Base-by-base conservation (phyloP, 2,113 vertebrate species). In the Lipophrys pholis region DNA sequence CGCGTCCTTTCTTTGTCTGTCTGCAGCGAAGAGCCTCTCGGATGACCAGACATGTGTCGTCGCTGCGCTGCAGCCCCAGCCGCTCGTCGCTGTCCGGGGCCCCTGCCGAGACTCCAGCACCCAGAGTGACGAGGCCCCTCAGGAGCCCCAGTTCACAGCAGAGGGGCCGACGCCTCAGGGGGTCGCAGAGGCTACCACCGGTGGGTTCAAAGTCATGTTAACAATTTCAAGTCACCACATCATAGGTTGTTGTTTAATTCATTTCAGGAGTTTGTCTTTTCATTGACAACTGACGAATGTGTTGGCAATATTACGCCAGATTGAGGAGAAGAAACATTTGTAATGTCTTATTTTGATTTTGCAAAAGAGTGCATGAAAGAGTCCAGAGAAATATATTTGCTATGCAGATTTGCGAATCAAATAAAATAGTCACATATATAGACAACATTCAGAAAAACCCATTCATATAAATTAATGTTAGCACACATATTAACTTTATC, bases 101-200 rank as follows among this genome's bases (percentile, higher is more conserved):
- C 84, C 89, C 48, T 96, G 94, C 80, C 91, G 93, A 83, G 96
- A 98, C 6, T 94, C 93, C 62, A 94, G 95, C 88, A 98, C 96
- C 1, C 97, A 97, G 75, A 96, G 96, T 0, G 95, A 99, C 0
- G 80, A 85, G n/a, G 66, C 6, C 0, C 41, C 68, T 0, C 91
- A 78, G 11, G 86, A 85, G 50, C 14, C 66, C 5, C 17, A 73
- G 35, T 35, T 41, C 64, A 48, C 17, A 8, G 73, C 72, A 55
- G 83, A 90, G 50, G 42, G 50, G 6, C 71, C 76, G 55, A 60
- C 51, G 1, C 30, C 52, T 6, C 85, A 86, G 21, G 35, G 11
- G 5, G 64, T 49, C 10, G 57, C 68, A 36, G 69, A 67, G 42
- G 55, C 69, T 45, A 4, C 46, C 42, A 67, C 73, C 40, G 90